phyloP scores from a whole-genome alignment of 53 echinoderm and acorn worm species.

The Pentamera pediparva region DNA sequence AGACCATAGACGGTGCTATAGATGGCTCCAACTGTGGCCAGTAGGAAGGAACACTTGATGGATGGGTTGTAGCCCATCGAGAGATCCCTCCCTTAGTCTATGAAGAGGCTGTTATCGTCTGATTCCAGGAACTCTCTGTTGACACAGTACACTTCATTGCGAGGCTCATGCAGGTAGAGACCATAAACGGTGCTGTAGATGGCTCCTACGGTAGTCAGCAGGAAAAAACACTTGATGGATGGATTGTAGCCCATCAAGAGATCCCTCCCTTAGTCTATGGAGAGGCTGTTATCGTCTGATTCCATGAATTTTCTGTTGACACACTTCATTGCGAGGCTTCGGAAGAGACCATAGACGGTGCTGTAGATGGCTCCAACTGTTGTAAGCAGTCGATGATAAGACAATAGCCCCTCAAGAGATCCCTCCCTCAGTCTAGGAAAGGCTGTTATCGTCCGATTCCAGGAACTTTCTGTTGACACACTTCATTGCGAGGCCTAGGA shows the following conservation, averaged over 20 bases:
- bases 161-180: background rate
- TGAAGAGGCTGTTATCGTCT: background rate
- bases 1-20: conserved; percentile 12
- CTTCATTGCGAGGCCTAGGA: background rate
- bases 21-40: background rate
- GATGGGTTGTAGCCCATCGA: too few species aligned
- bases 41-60: background rate
- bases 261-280: too few species aligned
- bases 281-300: background rate
- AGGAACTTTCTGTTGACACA: background rate
- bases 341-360: conserved; percentile 2
- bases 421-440: too few species aligned
- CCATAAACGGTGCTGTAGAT: conserved; percentile 4
- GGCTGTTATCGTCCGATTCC: background rate
- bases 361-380: background rate
- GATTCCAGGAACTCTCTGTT: background rate
- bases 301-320: background rate
- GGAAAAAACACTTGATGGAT: background rate
- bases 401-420: too few species aligned
- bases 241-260: too few species aligned
- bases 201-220: background rate
- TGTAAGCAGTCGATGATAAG: too few species aligned
- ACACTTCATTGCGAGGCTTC: background rate
- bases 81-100: too few species aligned
- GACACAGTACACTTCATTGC: background rate